Evolutionary conservation across 2,797 vertebrate species (phyloP).

Genomic region (Sebastes matsubarae): DNA sequence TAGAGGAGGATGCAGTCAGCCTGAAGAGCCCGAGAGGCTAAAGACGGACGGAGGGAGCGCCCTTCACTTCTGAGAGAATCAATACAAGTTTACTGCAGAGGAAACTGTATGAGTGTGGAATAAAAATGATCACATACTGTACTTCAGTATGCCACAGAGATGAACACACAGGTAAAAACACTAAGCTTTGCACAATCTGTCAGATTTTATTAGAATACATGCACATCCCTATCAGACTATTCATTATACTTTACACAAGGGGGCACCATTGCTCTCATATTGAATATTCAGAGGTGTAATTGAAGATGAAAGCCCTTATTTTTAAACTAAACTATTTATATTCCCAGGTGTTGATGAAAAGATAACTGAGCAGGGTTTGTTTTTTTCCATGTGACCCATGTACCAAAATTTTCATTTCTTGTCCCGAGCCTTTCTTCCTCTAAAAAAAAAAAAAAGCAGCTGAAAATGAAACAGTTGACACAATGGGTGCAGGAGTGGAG

Average conservation of each 20-base stretch:
- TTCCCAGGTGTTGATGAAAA: slow-evolving; percentile 51
- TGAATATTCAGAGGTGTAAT: slow-evolving; percentile 52
- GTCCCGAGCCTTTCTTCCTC: slow-evolving; percentile 20
- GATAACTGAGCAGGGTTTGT: slow-evolving; percentile 35
- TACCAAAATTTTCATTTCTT: slow-evolving; percentile 24
- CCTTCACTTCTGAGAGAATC: slow-evolving; percentile 53
- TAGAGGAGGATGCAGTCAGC: slow-evolving; percentile 49
- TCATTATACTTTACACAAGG: slow-evolving; percentile 72
- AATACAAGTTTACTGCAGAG: slow-evolving; percentile 36
- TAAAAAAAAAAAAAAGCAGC: background rate
- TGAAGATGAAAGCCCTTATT: slow-evolving; percentile 74
- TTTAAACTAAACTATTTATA: slow-evolving; percentile 77
- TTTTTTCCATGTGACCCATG: slow-evolving; percentile 47
- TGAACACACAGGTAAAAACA: slow-evolving; percentile 8
- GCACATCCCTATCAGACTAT: slow-evolving; percentile 23
- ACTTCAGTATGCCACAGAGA: slow-evolving; percentile 29
- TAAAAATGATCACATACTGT: slow-evolving; percentile 35
- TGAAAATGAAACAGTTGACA: slow-evolving; percentile 58
- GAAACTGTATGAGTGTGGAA: slow-evolving; percentile 15
- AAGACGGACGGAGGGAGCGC: slow-evolving; percentile 20
- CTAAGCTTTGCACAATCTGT: slow-evolving; percentile 17
- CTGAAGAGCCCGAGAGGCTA: slow-evolving; percentile 4
- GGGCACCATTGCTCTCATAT: slow-evolving; percentile 78
- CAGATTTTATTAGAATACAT: slow-evolving; percentile 22
- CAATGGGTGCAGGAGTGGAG: slow-evolving; percentile 63